phyloP scores from a whole-genome alignment of 2,113 vertebrate species.

The Rhizomys pruinosus region DNA sequence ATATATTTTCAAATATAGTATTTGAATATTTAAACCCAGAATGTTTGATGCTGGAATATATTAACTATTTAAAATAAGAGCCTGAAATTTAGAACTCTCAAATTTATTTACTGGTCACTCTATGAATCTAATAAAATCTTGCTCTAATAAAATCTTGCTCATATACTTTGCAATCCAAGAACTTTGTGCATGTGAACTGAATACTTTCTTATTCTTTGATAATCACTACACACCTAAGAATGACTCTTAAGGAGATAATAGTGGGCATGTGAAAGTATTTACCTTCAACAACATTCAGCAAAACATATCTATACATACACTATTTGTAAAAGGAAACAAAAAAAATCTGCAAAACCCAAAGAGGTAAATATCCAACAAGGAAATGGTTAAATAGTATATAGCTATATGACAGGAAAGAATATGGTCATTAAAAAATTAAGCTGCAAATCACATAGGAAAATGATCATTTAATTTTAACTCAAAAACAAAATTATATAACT shows the following conservation, averaged over 20 bases:
- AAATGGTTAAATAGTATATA: background rate
- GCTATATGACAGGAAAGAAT: background rate
- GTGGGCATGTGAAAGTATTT: background rate
- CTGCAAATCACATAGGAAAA: conserved; percentile 25
- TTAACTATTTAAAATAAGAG: conserved; percentile 34
- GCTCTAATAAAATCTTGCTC: too few relatives aligned
- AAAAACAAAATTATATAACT: background rate
- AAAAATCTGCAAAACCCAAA: background rate
- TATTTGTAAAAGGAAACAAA: conserved; percentile 16
- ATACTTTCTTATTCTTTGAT: background rate
- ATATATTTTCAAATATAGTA: background rate
- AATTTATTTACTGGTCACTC: conserved; percentile 1
- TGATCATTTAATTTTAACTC: conserved; percentile 28
- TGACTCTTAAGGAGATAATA: conserved; percentile 30
- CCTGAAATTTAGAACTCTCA: background rate
- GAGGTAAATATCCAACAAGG: background rate
- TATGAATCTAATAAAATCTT: conserved; percentile 13
- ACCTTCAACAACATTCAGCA: background rate
- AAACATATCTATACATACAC: conserved; percentile 31
- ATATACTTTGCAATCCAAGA: background rate
- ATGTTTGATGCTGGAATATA: background rate
- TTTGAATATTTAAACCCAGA: background rate
- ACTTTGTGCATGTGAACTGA: background rate
- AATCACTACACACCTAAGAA: conserved; percentile 2
- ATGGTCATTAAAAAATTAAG: conserved; percentile 13